These are phyloP conservation scores for Acridotheres tristis DNA, from an alignment of 2,797 vertebrate genomes.

Conservation along the genomic window DNA sequence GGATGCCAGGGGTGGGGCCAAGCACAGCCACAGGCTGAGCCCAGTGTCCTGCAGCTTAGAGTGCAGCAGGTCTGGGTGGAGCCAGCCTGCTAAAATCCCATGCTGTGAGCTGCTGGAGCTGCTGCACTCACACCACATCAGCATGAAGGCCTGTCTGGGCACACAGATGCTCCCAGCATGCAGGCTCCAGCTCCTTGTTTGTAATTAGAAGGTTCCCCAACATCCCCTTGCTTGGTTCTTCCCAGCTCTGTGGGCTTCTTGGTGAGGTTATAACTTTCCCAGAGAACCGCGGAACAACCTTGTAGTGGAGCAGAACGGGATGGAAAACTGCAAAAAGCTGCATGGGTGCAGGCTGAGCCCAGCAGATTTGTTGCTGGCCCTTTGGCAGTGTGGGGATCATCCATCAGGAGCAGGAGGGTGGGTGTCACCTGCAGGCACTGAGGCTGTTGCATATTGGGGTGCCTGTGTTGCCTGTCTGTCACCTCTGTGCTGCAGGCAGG, in stretches of 20 bases:
- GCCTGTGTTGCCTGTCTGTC: not conserved
- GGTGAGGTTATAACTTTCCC: not conserved
- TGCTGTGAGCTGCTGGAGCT: not conserved
- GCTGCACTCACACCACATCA: not conserved
- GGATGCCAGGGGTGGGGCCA: not conserved
- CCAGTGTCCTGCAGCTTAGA: not conserved
- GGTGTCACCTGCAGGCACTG: not conserved
- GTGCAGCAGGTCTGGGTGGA: not conserved
- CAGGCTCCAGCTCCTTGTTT: not conserved
- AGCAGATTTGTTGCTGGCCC: not conserved
- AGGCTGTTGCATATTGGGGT: rapidly evolving
- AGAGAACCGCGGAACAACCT: not conserved
- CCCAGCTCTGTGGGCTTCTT: not conserved
- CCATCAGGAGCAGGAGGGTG: not conserved
- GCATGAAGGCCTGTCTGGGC: not conserved
- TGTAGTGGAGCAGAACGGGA: not conserved
- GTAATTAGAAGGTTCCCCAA: not conserved
- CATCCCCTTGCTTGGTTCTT: not conserved
- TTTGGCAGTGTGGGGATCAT: not conserved
- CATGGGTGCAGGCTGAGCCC: not conserved
- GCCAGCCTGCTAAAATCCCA: not conserved
- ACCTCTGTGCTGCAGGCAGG: not conserved
- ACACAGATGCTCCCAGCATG: not conserved
- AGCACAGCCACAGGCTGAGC: not conserved
- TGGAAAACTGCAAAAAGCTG: not conserved